Percentiles rank a stretch among this genome's conserved stretches.
Conservation (phyloP, 2,888 invertebrate species). For the Yponomeuta sedellus region DNA sequence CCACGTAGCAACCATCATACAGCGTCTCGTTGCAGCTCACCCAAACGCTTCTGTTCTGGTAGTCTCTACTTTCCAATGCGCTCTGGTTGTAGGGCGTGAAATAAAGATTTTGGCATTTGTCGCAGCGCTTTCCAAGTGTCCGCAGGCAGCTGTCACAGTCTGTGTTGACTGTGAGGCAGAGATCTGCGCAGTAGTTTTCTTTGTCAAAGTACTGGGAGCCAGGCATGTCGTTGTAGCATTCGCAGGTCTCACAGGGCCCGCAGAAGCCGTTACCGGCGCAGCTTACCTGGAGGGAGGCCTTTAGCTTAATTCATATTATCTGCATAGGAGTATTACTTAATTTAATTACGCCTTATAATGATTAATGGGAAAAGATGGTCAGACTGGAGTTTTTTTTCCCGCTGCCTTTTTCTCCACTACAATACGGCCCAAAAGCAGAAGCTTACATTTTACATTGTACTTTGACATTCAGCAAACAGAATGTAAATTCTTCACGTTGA, state of each 20-base stretch:
- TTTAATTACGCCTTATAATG: too few species aligned
- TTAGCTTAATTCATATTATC: neutral
- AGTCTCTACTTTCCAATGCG: neutral
- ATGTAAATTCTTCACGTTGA: too few species aligned
- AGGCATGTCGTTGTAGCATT: slow-evolving; percentile 39
- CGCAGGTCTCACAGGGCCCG: slow-evolving; percentile 43
- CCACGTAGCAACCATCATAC: slow-evolving; percentile 29
- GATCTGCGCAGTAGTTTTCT: slow-evolving; percentile 44
- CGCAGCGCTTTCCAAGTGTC: slow-evolving; percentile 23
- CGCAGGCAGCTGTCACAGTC: slow-evolving; percentile 40
- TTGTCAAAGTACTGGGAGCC: slow-evolving; percentile 57
- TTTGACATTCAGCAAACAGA: too few species aligned
- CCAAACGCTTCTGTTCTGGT: slow-evolving; percentile 40
- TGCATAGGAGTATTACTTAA: too few species aligned
- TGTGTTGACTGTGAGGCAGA: slow-evolving; percentile 41
- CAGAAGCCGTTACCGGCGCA: slow-evolving; percentile 60
- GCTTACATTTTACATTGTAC: too few species aligned
- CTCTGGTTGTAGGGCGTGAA: neutral
- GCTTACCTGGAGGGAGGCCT: slow-evolving; percentile 29
- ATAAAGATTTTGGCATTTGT: neutral
- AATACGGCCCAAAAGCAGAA: too few species aligned
- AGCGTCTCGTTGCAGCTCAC: slow-evolving; percentile 41
- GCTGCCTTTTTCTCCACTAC: too few species aligned
- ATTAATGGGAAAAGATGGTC: too few species aligned
- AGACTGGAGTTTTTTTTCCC: too few species aligned